Percentiles rank a stretch among this genome's conserved stretches.
These are phyloP conservation scores for Hoplostethus mediterraneus DNA, from an alignment of 2,797 vertebrate species.

Conservation along the genomic window DNA sequence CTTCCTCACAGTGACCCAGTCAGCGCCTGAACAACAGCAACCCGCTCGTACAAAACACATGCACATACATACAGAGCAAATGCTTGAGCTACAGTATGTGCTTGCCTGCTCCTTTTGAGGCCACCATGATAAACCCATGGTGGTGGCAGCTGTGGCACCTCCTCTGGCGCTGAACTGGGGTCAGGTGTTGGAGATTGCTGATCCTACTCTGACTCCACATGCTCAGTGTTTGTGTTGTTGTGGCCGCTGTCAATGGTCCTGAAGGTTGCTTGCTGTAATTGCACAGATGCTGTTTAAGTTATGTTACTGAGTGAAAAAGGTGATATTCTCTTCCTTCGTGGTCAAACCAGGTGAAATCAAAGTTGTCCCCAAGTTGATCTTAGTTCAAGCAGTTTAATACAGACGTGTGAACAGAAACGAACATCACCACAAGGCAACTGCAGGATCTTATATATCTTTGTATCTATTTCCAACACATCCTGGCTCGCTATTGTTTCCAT, in stretches of 20 bases:
- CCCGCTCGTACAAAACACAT: background rate
- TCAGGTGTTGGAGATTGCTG: constrained; percentile 12
- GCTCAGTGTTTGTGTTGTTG: constrained; percentile 20
- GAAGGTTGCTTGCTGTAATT: constrained; percentile 8
- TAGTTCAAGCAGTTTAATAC: too few species aligned
- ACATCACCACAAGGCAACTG: too few species aligned
- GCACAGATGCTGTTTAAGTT: background rate
- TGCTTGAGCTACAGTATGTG: background rate
- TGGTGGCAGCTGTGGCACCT: constrained; percentile 24
- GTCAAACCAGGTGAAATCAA: too few species aligned
- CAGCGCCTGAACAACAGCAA: constrained; percentile 5
- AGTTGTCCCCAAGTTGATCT: too few species aligned
- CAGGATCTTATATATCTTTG: too few species aligned
- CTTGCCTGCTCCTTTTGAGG: background rate
- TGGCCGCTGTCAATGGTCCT: constrained; percentile 1
- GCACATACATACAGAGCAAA: too few species aligned
- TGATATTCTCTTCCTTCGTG: too few species aligned
- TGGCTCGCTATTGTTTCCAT: too few species aligned
- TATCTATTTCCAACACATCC: too few species aligned
- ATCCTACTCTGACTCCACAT: background rate
- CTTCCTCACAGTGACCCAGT: constrained; percentile 18
- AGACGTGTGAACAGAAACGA: too few species aligned
- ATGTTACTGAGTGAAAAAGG: too few species aligned
- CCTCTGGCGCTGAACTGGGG: constrained; percentile 15
- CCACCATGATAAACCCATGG: background rate